phyloP scores from a whole-genome alignment of 2,888 invertebrate species.

The Anarsia innoxiella region DNA sequence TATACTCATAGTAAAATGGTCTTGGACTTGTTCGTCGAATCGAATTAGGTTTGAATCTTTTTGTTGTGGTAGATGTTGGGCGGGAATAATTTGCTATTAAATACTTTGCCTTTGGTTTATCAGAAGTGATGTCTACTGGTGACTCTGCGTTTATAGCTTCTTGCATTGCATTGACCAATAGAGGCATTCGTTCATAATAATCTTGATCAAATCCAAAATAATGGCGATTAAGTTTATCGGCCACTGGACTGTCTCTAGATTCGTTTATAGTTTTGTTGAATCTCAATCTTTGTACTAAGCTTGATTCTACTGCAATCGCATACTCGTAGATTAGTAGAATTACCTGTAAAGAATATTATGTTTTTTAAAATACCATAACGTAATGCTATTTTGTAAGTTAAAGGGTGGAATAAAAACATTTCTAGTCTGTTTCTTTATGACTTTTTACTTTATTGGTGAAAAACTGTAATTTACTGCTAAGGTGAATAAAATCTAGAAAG shows the following conservation, averaged over 20 bases:
- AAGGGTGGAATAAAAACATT: background rate
- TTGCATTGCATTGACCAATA: constrained; percentile 64
- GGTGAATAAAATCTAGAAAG: too few relatives aligned
- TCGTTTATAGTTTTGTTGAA: constrained; percentile 24
- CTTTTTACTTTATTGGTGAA: too few relatives aligned
- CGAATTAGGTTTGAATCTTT: constrained; percentile 25
- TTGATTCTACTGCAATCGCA: constrained; percentile 65
- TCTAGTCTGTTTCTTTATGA: too few relatives aligned
- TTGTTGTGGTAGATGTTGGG: constrained; percentile 23
- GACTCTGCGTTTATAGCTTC: constrained; percentile 54
- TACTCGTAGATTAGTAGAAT: constrained; percentile 71
- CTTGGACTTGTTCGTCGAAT: constrained; percentile 63
- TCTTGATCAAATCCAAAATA: constrained; percentile 65
- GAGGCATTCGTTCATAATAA: constrained; percentile 64
- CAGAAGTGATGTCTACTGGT: constrained; percentile 30
- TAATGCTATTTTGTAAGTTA: too few relatives aligned
- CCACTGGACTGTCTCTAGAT: constrained; percentile 43
- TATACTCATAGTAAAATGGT: constrained; percentile 66
- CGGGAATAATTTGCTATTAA: constrained; percentile 22
- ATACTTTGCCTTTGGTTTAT: constrained; percentile 22
- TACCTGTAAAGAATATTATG: constrained; percentile 47
- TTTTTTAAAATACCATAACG: background rate
- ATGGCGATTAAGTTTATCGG: constrained; percentile 56
- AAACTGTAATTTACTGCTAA: too few relatives aligned
- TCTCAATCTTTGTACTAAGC: constrained; percentile 51